phyloP scores from a whole-genome alignment of 2,888 invertebrate species.

The Hypena proboscidalis region DNA sequence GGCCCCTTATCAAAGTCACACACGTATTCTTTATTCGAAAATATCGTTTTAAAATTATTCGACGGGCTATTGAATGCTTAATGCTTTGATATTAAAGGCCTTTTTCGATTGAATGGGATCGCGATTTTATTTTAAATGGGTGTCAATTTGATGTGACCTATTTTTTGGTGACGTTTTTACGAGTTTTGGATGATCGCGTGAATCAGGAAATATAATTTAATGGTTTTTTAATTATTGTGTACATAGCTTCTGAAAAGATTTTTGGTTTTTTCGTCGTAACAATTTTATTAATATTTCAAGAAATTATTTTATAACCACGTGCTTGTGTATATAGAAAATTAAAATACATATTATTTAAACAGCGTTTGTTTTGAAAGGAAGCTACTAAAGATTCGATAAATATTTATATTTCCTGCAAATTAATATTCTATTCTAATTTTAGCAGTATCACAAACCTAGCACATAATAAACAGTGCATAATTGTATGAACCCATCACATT shows the following conservation, averaged over 20 bases:
- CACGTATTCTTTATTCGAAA: conserved; percentile 59
- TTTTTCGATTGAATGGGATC: conserved; percentile 15
- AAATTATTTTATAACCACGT: no score
- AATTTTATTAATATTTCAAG: no score
- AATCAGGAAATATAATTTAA: no score
- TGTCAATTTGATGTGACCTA: not conserved
- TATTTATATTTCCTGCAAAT: no score
- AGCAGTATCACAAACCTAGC: conserved; percentile 9
- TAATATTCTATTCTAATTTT: conserved; percentile 1
- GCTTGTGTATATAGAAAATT: no score
- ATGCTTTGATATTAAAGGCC: conserved; percentile 20
- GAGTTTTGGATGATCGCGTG: not conserved
- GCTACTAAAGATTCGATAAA: no score
- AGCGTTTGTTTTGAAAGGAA: no score
- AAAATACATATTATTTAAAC: no score
- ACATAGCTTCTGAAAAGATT: no score
- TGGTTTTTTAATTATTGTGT: no score
- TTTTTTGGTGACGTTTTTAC: not conserved
- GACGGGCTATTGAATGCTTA: conserved; percentile 30
- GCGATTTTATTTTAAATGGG: conserved; percentile 5
- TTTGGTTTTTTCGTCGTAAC: no score
- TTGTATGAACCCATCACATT: not conserved
- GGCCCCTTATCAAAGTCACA: conserved; percentile 71
- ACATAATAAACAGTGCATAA: not conserved
- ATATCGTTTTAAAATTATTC: conserved; percentile 40